Evolutionary conservation across 2,888 invertebrate species (phyloP), one percentile per base, ranked within the genome.

Genomic region (Phlogophora meticulosa): DNA sequence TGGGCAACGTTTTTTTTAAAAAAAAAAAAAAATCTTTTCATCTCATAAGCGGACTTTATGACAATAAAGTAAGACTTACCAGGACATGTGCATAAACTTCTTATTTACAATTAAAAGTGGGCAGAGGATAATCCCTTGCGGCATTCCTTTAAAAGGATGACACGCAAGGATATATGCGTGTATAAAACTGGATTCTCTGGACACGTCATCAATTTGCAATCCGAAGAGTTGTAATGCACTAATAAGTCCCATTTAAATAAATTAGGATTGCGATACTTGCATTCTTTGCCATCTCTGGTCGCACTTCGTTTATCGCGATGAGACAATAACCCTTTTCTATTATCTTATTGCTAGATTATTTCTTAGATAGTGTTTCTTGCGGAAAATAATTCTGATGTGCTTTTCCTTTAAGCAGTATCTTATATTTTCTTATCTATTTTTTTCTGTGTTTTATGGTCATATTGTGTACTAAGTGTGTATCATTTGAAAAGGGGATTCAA

Each of bases 181-280:
- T 61, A 73, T 80, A 75, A 82, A 82, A 80, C 46, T 64, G 45
- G 55, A 75, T 74, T 42, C 49, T 60, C 49, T 46, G 64, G 65
- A 76, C 68, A 67, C 57, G 57, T 70, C 77, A 80, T 61, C 62
- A 52, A 59, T 70, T 63, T 46, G 46, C 67, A 64, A 68, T 72
- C 51, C 43, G 9, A 61, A 60, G 43, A 36, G 17, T 65, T 46
- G 51, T 59, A 62, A 69, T 66, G 17, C 73, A 72, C 42, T 72
- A 48, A 63, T 63, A 52, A 55, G 22, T 36, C 15, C 48, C 58
- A 63, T 70, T 48, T 62, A 65, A 60, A 74, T 70, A 60, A 63
- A 65, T 64, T 67, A 46, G n/a, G 22, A 61, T 67, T 65, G 59
- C 45, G 10, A 38, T 56, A 46, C 15, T 51, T 52, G 55, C 38